Conservation (phyloP, 2,888 invertebrate species). For the Stomorhina lunata region DNA sequence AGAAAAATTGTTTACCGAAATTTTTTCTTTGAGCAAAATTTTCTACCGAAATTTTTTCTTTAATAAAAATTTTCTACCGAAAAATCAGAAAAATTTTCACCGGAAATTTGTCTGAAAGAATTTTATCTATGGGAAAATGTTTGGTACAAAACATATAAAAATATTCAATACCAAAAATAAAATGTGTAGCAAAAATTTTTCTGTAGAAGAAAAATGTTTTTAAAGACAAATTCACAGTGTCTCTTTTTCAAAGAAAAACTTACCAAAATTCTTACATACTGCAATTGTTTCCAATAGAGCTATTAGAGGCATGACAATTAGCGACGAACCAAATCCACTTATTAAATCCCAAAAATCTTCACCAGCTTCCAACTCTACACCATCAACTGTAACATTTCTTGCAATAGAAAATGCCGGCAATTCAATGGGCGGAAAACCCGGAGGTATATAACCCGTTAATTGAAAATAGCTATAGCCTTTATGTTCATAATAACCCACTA, state of each 20-base stretch:
- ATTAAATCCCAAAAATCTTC: constrained; percentile 85
- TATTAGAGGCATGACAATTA: constrained; percentile 91
- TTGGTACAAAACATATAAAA: not conserved
- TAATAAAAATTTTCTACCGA: too few species aligned
- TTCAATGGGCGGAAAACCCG: constrained; percentile 85
- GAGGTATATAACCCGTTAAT: constrained; percentile 86
- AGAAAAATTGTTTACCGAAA: too few species aligned
- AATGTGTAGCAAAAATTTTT: too few species aligned
- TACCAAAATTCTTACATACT: constrained; percentile 77
- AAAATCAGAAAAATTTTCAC: too few species aligned
- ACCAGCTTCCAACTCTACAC: constrained; percentile 53
- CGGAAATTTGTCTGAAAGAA: too few species aligned
- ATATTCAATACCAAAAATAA: too few species aligned
- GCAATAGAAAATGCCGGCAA: constrained; percentile 84
- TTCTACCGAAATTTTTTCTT: too few species aligned
- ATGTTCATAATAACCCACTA: constrained; percentile 83
- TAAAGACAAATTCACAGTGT: too few species aligned
- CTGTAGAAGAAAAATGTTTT: too few species aligned
- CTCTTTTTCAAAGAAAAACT: too few species aligned
- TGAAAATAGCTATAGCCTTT: constrained; percentile 80
- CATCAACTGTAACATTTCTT: constrained; percentile 61
- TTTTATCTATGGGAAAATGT: too few species aligned
- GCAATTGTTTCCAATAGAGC: constrained; percentile 93
- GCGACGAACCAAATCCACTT: constrained; percentile 88
- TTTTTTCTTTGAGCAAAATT: too few species aligned